Base-by-base conservation (phyloP, 2,797 vertebrate species). In the Darevskia mixta region DNA sequence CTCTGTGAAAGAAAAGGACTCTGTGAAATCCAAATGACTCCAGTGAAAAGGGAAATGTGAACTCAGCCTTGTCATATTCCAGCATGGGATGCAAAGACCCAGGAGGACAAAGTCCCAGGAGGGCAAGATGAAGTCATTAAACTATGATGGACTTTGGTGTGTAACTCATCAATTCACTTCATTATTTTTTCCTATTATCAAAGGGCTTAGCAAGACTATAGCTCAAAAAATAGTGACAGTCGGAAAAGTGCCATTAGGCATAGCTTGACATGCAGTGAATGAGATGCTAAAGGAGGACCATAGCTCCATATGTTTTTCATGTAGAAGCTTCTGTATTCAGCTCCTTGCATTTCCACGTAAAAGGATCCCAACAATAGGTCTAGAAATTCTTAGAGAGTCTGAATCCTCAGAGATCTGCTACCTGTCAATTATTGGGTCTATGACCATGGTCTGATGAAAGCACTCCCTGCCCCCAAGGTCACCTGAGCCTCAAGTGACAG, bases 1-100 rank as follows among this genome's bases (percentile, higher is more conserved):
- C 10, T 75, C 66, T 82, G 55, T 89, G 35, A 90, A 92, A 93
- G 45, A 49, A 89, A 66, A 79, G 61, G 18, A 58, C 43, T 15
- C 88, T 32, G 3, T 29, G 27, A 80, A 82, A 87, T 64, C 18
- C 27, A 72, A 72, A 45, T 84, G 80, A 89, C 41, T 83, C 64
- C 25, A 75, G 23, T 43, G 82, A 18, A 73, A 0, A 4, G 64
- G 61, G 8, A 35, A 45, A 85, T 86, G 43, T 9, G 81, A 71
- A 85, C 23, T 20, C 45, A 61, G 81, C 73, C 76, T 1, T 72
- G 32, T 75, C 2, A n/a, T 11, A 82, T 76, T 79, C 4, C 67
- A 32, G 18, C 27, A 32, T 32, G 84, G 6, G 23, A 41, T 11
- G 23, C 15, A 61, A n/a, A 32, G 11, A 61, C 43, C 88, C 27